Evolutionary conservation across 2,888 invertebrate genomes (phyloP).

Genomic region (Branchipolynoe longqiensis): DNA sequence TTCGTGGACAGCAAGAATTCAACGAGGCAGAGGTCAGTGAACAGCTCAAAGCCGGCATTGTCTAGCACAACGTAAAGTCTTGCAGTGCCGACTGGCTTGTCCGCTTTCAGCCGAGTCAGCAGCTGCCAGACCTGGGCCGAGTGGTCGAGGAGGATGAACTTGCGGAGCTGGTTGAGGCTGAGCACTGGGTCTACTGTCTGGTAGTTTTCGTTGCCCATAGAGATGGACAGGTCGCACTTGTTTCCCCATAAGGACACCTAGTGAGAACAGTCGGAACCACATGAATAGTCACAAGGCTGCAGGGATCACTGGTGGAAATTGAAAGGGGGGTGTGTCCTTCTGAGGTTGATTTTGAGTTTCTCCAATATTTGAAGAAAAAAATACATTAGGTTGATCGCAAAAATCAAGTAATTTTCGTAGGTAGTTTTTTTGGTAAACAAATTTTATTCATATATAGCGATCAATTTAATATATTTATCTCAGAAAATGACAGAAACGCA

Average conservation of each 20-base stretch:
- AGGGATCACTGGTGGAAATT: neutral
- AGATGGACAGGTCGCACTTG: slow-evolving; percentile 94
- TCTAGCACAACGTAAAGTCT: slow-evolving; percentile 87
- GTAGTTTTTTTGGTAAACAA: neutral
- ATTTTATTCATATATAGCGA: too few relatives aligned
- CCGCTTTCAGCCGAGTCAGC: slow-evolving; percentile 67
- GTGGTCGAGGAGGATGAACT: slow-evolving; percentile 86
- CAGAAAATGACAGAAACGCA: too few relatives aligned
- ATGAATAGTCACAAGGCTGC: neutral
- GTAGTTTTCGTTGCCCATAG: slow-evolving; percentile 86
- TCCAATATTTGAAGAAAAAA: neutral
- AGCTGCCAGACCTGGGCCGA: slow-evolving; percentile 84
- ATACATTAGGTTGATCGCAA: neutral
- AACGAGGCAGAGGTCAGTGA: slow-evolving; percentile 93
- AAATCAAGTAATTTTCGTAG: neutral
- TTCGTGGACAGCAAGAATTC: slow-evolving; percentile 87
- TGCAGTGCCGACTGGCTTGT: slow-evolving; percentile 63
- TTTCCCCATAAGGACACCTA: slow-evolving; percentile 94
- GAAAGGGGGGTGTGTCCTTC: neutral
- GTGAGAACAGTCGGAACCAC: too few relatives aligned
- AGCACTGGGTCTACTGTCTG: slow-evolving; percentile 84
- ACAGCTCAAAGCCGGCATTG: slow-evolving; percentile 96
- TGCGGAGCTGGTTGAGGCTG: slow-evolving; percentile 84
- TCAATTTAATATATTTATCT: too few relatives aligned
- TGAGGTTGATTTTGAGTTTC: neutral